phyloP scores from a whole-genome alignment of 30 jellyfish, hydroid and myxozoan genomes.

The Catostylus mosaicus region DNA sequence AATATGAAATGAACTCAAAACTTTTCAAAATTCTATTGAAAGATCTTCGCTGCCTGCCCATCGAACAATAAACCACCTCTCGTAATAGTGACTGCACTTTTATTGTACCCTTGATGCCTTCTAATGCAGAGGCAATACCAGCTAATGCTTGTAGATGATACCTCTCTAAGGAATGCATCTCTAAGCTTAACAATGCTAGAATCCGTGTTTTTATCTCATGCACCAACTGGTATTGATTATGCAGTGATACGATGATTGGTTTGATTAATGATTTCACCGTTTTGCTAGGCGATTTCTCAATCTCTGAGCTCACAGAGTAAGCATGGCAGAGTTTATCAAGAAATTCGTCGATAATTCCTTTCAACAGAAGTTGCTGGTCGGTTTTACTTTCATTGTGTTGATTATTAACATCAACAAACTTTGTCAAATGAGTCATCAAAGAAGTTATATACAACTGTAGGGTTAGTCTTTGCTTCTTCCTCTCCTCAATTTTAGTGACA shows the following conservation, averaged over 20 bases:
- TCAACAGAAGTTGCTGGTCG: not conserved
- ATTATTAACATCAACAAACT: not conserved
- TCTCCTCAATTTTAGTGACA: not conserved
- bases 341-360: constrained; percentile 1
- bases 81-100: constrained; percentile 6
- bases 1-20: constrained; percentile 23
- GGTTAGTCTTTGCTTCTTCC: constrained; percentile 14
- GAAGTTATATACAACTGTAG: constrained; percentile 37
- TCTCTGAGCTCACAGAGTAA: not conserved
- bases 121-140: constrained; percentile 25
- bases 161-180: constrained; percentile 10
- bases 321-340: constrained; percentile 50
- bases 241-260: not conserved
- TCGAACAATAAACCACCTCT: not conserved
- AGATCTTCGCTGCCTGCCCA: not conserved
- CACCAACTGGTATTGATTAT: not conserved
- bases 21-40: not conserved
- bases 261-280: not conserved
- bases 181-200: not conserved
- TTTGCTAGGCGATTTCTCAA: not conserved
- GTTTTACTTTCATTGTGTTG: not conserved
- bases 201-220: not conserved
- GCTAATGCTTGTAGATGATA: constrained; percentile 53
- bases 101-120: not conserved
- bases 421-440: constrained; percentile 12